Evolutionary conservation across 2,888 invertebrate genomes (phyloP).

Genomic region (Phaonia tiefii): DNA sequence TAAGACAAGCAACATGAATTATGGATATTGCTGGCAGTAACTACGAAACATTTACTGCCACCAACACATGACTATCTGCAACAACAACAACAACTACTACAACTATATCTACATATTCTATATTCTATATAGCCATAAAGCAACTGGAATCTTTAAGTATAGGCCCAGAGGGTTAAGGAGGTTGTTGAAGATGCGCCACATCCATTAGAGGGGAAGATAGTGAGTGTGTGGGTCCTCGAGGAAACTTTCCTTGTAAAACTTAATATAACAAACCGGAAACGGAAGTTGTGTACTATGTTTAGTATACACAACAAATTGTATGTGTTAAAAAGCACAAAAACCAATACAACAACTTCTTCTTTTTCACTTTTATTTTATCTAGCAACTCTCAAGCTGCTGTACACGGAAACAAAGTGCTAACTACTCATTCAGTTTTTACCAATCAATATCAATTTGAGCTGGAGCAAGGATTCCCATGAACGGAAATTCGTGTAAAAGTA

Average conservation of each 20-base stretch:
- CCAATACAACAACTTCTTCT: background rate
- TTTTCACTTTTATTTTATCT: background rate
- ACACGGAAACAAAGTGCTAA: slow-evolving; percentile 29
- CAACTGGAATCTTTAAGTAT: background rate
- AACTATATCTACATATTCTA: background rate
- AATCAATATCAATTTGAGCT: slow-evolving; percentile 26
- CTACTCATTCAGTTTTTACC: background rate
- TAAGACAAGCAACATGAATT: slow-evolving; percentile 27
- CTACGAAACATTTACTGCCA: background rate
- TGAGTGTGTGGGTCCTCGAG: background rate
- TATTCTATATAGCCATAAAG: background rate
- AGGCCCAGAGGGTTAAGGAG: background rate
- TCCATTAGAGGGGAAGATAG: background rate
- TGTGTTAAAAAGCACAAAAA: background rate
- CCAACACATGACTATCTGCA: background rate
- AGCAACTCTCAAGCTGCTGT: background rate
- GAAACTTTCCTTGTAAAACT: slow-evolving; percentile 28
- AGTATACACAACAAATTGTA: slow-evolving; percentile 16
- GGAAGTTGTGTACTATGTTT: slow-evolving; percentile 22
- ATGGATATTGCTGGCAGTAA: slow-evolving; percentile 25
- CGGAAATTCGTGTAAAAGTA: slow-evolving; percentile 36
- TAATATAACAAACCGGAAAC: slow-evolving; percentile 40
- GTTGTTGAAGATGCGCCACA: no score
- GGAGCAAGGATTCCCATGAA: slow-evolving; percentile 2
- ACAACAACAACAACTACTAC: no score